Conservation (phyloP, 2,888 invertebrate species). For the Mesopsocus fuscifrons region DNA sequence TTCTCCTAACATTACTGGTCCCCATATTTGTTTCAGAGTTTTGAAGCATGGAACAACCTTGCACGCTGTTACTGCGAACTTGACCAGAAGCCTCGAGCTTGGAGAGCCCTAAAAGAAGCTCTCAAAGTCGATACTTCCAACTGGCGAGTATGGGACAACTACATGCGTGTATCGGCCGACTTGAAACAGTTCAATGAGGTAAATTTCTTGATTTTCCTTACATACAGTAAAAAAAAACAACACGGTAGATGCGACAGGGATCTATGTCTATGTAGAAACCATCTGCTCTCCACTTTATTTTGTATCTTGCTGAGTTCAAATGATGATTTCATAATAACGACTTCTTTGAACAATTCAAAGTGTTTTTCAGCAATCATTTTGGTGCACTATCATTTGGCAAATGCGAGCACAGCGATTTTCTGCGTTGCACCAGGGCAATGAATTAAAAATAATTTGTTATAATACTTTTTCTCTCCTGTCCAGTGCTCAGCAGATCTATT, state of each 20-base stretch:
- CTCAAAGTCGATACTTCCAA: constrained; percentile 82
- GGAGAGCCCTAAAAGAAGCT: constrained; percentile 71
- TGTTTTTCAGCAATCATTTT: too few relatives aligned
- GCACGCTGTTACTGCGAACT: constrained; percentile 82
- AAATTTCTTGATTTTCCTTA: constrained; percentile 2
- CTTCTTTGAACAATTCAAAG: too few relatives aligned
- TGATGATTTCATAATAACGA: too few relatives aligned
- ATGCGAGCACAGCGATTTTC: too few relatives aligned
- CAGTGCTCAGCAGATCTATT: too few relatives aligned
- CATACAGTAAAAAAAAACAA: not conserved
- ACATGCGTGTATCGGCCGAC: constrained; percentile 71
- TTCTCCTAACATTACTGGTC: too few relatives aligned
- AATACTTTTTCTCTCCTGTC: too few relatives aligned
- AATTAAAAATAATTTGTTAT: too few relatives aligned
- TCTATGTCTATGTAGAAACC: not conserved
- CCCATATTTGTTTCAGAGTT: constrained; percentile 46
- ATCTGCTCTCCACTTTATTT: not conserved
- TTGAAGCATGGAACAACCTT: constrained; percentile 96
- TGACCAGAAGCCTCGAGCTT: constrained; percentile 70
- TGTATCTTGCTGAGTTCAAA: too few relatives aligned
- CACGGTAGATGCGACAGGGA: too few relatives aligned
- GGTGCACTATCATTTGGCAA: too few relatives aligned
- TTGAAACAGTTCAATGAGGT: constrained; percentile 68
- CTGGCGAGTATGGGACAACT: constrained; percentile 95
- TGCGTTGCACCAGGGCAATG: too few relatives aligned